Base-by-base conservation (phyloP, 2,888 invertebrate species). In the Polydrusus tereticollis region DNA sequence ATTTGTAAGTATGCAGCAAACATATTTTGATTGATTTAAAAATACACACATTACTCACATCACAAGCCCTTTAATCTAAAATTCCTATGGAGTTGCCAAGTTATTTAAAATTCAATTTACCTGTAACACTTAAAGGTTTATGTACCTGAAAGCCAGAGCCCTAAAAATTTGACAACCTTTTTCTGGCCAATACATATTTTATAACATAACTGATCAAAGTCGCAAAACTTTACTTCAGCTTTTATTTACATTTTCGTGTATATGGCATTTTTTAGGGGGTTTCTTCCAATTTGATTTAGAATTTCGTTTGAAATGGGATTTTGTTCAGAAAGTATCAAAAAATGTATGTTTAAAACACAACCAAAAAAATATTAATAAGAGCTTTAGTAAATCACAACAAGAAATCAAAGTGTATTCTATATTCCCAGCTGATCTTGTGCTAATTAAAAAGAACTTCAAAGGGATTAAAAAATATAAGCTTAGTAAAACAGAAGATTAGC, bases 1-100 rank as follows among this genome's bases (percentile, higher is more conserved):
- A 81, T 90, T 21, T 89, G 90, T 87, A 86, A 87, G 88, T 85
- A 70, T 47, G 43, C 14, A 21, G 16, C 14, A 43, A 43, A 43
- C 4, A 38, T 2, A 2, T 38, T 12, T 12, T n/a, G 2, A 2
- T 38, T 38, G 38, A 3, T 43, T 3, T 43, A 43, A 43, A 1
- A 43, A 16, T 43, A n/a, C n/a, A n/a, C n/a, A n/a, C n/a, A n/a
- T n/a, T n/a, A n/a, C n/a, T n/a, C n/a, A n/a, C n/a, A n/a, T n/a
- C n/a, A n/a, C n/a, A n/a, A n/a, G n/a, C n/a, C n/a, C n/a, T n/a
- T n/a, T n/a, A n/a, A n/a, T 45, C 20, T 18, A 45, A 45, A 45
- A 14, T 2, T n/a, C 41, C 6, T 6, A 16, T 2, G 16, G 18
- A 12, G 5, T 20, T 45, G 7, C 45, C 2, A 10, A 45, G 20